A percentile compares a stretch with the other conserved stretches of the same genome.
Evolutionary conservation across 2,888 invertebrate species (phyloP).

Genomic region (Drosophila sordidula): DNA sequence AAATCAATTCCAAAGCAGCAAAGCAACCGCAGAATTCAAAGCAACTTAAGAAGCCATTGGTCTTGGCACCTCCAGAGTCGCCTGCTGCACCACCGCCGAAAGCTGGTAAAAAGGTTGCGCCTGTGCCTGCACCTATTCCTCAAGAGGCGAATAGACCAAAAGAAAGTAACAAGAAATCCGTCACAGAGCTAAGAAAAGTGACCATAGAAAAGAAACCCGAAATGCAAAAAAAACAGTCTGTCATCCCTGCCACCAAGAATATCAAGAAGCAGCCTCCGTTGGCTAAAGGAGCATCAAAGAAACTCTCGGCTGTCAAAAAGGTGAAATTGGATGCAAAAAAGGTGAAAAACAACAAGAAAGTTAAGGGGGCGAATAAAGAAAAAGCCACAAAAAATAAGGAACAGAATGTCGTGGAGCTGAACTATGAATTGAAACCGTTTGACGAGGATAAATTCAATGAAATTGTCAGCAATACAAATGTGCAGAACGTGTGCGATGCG

Average conservation of each 20-base stretch:
- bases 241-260: neutral
- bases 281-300: slow-evolving; percentile 9
- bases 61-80: slow-evolving; percentile 60
- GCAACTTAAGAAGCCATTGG: slow-evolving; percentile 36
- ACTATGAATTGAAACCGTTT: slow-evolving; percentile 69
- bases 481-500: slow-evolving; percentile 74
- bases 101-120: slow-evolving; percentile 18
- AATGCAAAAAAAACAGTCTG: neutral
- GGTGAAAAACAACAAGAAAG: slow-evolving; percentile 9
- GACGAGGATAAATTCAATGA: slow-evolving; percentile 76
- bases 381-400: slow-evolving; percentile 29
- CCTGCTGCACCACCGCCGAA: slow-evolving; percentile 40
- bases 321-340: slow-evolving; percentile 25
- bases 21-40: slow-evolving; percentile 29
- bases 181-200: neutral
- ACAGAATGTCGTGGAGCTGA: slow-evolving; percentile 28
- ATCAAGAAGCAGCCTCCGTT: slow-evolving; percentile 15
- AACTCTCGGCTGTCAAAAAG: neutral
- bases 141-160: slow-evolving; percentile 8
- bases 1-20: slow-evolving; percentile 10
- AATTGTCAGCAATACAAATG: slow-evolving; percentile 68
- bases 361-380: slow-evolving; percentile 3
- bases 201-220: slow-evolving; percentile 4
- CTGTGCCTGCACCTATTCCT: neutral
- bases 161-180: neutral